These are phyloP conservation scores for Acinonyx jubatus DNA, from an alignment of 2,113 vertebrate genomes.

Conservation along the genomic window DNA sequence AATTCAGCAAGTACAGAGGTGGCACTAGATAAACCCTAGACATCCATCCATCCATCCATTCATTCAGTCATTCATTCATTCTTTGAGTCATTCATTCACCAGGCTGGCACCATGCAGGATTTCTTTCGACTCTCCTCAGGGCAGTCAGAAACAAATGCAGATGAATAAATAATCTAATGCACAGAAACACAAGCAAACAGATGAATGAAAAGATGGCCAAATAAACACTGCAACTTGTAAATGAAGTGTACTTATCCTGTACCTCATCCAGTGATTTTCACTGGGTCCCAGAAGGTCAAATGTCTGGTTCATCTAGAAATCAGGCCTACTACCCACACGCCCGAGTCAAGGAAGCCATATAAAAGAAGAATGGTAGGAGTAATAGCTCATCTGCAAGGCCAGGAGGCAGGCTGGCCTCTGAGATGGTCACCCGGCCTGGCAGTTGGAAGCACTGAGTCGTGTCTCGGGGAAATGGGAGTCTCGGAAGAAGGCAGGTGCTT, in stretches of 20 bases:
- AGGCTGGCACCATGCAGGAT: accelerated
- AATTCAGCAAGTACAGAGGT: not conserved
- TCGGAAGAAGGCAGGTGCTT: conserved; percentile 68
- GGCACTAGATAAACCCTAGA: not conserved
- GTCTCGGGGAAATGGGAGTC: conserved; percentile 52
- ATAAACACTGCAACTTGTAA: not conserved
- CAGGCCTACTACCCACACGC: not conserved
- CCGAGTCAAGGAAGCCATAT: not conserved
- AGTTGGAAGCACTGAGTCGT: not conserved
- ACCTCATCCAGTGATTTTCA: not conserved
- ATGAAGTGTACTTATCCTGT: not conserved
- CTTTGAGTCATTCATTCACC: not conserved
- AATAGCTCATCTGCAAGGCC: not conserved
- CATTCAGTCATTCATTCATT: not conserved
- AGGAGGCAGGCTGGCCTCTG: not conserved
- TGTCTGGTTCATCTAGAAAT: not conserved
- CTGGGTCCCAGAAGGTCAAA: not conserved
- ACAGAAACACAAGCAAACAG: not conserved
- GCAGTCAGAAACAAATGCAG: not conserved
- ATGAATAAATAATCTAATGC: not conserved
- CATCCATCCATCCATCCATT: not conserved
- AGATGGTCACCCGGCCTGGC: not conserved
- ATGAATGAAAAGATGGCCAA: not conserved
- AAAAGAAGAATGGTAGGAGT: not conserved
- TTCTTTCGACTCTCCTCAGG: not conserved